Evolutionary conservation across 1,140 invertebrate genomes (phyloP).

Genomic region (Cotesia glomerata): DNA sequence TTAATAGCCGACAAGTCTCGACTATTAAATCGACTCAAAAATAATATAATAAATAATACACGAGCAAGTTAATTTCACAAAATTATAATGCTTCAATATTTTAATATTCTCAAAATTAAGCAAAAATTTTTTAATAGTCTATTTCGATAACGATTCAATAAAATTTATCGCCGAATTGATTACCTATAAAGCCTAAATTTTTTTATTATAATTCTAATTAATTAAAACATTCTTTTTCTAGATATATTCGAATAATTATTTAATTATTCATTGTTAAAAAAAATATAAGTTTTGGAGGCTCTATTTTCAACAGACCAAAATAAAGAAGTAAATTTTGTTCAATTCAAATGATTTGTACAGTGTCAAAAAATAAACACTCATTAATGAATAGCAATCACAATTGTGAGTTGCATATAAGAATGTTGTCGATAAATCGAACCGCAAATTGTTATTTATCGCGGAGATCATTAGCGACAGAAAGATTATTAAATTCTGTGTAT

Average conservation of each 20-base stretch:
- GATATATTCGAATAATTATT: no score
- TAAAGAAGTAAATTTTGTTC: not conserved
- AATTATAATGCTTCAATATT: not conserved
- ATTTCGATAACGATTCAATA: not conserved
- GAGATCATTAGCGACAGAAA: slow-evolving; percentile 41
- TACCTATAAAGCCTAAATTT: not conserved
- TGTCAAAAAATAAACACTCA: not conserved
- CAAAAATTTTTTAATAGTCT: not conserved
- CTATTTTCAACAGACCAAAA: no score
- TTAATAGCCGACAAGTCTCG: not conserved
- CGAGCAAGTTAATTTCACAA: not conserved
- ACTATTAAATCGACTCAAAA: not conserved
- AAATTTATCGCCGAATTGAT: not conserved
- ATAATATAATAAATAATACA: not conserved
- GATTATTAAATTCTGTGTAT: slow-evolving; percentile 32
- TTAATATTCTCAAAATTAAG: not conserved
- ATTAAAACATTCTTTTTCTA: no score
- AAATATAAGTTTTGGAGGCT: no score
- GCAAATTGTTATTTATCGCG: slow-evolving; percentile 48
- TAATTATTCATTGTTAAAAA: no score
- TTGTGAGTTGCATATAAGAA: slow-evolving; percentile 21
- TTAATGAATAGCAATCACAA: slow-evolving; percentile 18
- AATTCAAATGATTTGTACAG: not conserved
- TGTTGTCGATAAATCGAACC: slow-evolving; percentile 44
- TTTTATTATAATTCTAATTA: no score